Percentiles rank a stretch among this genome's conserved stretches.
Conservation (phyloP, 2,888 invertebrate species). For the Erebia palarica region DNA sequence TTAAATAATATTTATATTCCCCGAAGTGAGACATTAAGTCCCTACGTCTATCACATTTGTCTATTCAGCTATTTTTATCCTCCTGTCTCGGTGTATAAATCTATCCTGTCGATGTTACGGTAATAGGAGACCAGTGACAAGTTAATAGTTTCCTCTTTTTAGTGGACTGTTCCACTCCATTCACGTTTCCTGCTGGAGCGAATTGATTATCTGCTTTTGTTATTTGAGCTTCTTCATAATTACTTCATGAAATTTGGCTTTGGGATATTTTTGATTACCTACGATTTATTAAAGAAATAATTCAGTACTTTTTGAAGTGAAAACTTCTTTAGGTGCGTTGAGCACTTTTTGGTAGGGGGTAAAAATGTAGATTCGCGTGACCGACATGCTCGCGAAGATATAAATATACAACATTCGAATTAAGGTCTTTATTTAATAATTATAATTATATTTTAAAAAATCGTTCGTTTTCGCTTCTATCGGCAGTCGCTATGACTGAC, state of each 20-base stretch:
- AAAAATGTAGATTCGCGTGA: too few relatives aligned
- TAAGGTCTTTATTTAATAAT: too few relatives aligned
- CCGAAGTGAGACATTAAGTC: conserved; percentile 15
- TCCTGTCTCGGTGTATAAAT: conserved; percentile 56
- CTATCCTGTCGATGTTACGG: conserved; percentile 64
- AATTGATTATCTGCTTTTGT: conserved; percentile 37
- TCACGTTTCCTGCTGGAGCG: conserved; percentile 44
- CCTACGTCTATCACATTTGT: conserved; percentile 27
- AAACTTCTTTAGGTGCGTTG: too few relatives aligned
- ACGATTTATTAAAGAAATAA: not conserved
- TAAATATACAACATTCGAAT: too few relatives aligned
- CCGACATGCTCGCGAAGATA: too few relatives aligned
- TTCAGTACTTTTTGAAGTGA: not conserved
- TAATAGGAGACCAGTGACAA: conserved; percentile 69
- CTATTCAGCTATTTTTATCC: conserved; percentile 53
- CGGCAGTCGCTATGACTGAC: too few relatives aligned
- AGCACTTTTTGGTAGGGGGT: too few relatives aligned
- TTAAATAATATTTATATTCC: conserved; percentile 1
- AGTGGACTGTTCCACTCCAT: conserved; percentile 38
- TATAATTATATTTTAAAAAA: too few relatives aligned
- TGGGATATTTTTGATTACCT: not conserved
- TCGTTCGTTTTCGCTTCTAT: too few relatives aligned
- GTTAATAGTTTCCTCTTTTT: conserved; percentile 75
- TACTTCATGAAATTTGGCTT: conserved; percentile 1
- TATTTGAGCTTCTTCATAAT: conserved; percentile 26